Conservation (phyloP, 2,797 vertebrate species). For the Amazona finschi region DNA sequence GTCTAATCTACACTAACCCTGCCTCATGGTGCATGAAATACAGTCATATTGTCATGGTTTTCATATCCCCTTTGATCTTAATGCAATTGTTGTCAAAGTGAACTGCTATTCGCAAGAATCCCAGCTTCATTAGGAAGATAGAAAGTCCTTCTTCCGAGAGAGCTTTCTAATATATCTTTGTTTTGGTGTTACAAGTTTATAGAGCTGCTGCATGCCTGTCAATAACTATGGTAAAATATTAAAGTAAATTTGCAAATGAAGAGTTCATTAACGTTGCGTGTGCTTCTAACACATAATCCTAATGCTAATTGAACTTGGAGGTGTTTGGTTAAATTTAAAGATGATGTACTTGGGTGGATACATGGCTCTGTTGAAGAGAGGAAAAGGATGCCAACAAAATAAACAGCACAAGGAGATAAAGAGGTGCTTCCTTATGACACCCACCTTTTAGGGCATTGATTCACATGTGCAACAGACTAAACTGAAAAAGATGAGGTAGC, state of each 20-base stretch:
- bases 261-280: neutral
- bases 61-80: slow-evolving; percentile 55
- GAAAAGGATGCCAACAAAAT: neutral
- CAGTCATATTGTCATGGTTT: slow-evolving; percentile 55
- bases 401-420: neutral
- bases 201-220: neutral
- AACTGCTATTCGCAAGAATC: slow-evolving; percentile 7
- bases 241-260: slow-evolving; percentile 49
- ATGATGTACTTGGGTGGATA: neutral
- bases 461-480: rapidly evolving
- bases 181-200: neutral
- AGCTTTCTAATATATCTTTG: neutral
- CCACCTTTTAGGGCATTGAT: neutral
- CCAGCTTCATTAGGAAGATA: slow-evolving; percentile 36
- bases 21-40: slow-evolving; percentile 50
- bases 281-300: neutral
- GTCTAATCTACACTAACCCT: slow-evolving; percentile 67
- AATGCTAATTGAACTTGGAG: neutral
- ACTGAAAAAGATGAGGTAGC: neutral
- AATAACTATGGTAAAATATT: slow-evolving; percentile 9
- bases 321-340: neutral
- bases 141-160: slow-evolving; percentile 16
- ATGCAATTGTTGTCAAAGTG: slow-evolving; percentile 51
- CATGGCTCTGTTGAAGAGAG: neutral
- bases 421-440: neutral